Evolutionary conservation across 1,140 invertebrate genomes (phyloP).

Genomic region (Formica exsecta): DNA sequence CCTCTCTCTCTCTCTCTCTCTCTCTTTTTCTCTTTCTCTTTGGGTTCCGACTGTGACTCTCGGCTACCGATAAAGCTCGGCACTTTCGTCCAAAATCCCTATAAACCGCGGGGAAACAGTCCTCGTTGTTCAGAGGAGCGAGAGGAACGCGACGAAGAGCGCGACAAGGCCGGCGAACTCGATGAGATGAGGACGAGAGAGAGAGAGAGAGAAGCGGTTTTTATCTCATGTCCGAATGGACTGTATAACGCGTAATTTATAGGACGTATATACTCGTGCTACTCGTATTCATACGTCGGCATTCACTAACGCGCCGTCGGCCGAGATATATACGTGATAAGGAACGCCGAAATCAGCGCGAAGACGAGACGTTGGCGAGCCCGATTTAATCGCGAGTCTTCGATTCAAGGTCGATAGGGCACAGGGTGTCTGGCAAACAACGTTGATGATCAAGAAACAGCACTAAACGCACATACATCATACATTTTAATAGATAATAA

Average conservation of each 20-base stretch:
- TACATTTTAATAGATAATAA: not conserved
- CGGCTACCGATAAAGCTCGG: conserved; percentile 75
- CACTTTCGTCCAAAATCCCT: conserved; percentile 79
- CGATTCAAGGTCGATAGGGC: conserved; percentile 23
- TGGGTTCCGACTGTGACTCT: conserved; percentile 26
- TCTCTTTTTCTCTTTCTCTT: conserved; percentile 49
- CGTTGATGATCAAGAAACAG: not conserved
- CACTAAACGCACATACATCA: too few relatives aligned
- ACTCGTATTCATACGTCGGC: not conserved
- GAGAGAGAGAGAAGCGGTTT: conserved; percentile 40
- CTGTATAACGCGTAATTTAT: conserved; percentile 81
- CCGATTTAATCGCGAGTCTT: conserved; percentile 12
- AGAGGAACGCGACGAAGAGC: conserved; percentile 61
- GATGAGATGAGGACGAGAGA: conserved; percentile 20
- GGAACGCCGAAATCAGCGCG: conserved; percentile 51
- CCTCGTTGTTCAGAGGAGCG: conserved; percentile 32
- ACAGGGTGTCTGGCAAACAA: conserved; percentile 19
- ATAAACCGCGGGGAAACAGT: conserved; percentile 78
- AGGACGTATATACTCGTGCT: conserved; percentile 58
- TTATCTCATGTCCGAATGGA: conserved; percentile 74
- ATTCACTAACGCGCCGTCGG: conserved; percentile 42
- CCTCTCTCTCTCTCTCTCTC: conserved; percentile 32
- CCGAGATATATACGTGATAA: conserved; percentile 59
- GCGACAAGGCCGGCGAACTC: conserved; percentile 15
- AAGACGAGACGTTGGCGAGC: conserved; percentile 17